Percentiles rank a stretch among this genome's conserved stretches.
Conservation (phyloP, 2,888 invertebrate genomes). For the Ophion costatus region DNA sequence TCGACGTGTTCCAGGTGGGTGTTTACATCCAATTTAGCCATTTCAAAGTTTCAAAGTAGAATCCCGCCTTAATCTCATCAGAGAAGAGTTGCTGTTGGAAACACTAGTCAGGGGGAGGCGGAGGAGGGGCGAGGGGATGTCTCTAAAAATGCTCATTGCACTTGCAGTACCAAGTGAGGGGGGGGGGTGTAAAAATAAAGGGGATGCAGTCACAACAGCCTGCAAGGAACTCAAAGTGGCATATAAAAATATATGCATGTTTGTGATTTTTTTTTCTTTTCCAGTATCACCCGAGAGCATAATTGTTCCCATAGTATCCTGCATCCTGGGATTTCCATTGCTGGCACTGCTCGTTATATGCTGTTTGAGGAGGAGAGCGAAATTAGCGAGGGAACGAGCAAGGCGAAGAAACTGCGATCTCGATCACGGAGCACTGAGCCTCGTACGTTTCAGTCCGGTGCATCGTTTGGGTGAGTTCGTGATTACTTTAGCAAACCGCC, state of each 20-base stretch:
- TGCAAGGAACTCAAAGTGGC: neutral
- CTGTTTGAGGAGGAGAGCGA: slow-evolving; percentile 92
- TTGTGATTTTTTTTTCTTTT: slow-evolving; percentile 59
- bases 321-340: slow-evolving; percentile 95
- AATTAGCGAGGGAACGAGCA: slow-evolving; percentile 92
- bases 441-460: slow-evolving; percentile 91
- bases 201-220: neutral
- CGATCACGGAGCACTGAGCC: slow-evolving; percentile 92
- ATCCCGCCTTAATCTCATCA: too few species aligned
- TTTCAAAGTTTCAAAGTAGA: too few species aligned
- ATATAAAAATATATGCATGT: neutral
- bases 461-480: slow-evolving; percentile 87
- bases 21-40: too few species aligned
- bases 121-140: too few species aligned
- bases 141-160: too few species aligned
- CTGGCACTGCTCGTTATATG: slow-evolving; percentile 94
- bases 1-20: too few species aligned
- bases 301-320: slow-evolving; percentile 94
- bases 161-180: too few species aligned
- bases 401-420: slow-evolving; percentile 92
- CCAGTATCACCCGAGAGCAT: slow-evolving; percentile 94
- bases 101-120: too few species aligned
- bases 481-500: neutral
- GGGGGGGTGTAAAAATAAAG: too few species aligned
- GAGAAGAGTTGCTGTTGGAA: too few species aligned